phyloP scores from a whole-genome alignment of 2,113 vertebrate species.

The Leptocoma aspasia region DNA sequence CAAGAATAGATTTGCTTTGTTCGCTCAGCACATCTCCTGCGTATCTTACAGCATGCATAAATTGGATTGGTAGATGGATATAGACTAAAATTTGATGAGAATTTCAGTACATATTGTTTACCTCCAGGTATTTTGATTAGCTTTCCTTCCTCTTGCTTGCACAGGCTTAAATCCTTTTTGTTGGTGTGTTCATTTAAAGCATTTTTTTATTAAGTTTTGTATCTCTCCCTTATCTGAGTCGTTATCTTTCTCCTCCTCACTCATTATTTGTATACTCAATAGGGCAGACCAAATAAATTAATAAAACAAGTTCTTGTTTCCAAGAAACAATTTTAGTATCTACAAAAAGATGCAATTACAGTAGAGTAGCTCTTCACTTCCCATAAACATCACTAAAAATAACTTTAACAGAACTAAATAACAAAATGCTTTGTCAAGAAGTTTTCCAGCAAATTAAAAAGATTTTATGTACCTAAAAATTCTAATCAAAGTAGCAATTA shows the following conservation, averaged over 20 bases:
- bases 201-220: not conserved
- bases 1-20: not conserved
- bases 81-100: not conserved
- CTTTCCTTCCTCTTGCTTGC: not conserved
- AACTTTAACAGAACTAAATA: not conserved
- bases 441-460: constrained; percentile 28
- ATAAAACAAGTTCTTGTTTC: constrained; percentile 56
- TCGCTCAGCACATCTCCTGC: not conserved
- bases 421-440: constrained; percentile 13
- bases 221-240: not conserved
- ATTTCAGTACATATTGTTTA: not conserved
- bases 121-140: not conserved
- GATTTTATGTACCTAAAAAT: not conserved
- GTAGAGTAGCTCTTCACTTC: constrained; percentile 20
- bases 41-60: not conserved
- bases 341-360: constrained; percentile 32
- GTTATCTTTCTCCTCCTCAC: not conserved
- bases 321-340: constrained; percentile 52
- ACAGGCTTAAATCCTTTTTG: not conserved
- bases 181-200: not conserved
- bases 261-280: constrained; percentile 61
- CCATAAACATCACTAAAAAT: constrained; percentile 26
- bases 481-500: not conserved
- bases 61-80: not conserved
- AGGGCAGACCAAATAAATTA: constrained; percentile 64